Conservation (phyloP, 2,888 invertebrate species). For the Ceraclea dissimilis region DNA sequence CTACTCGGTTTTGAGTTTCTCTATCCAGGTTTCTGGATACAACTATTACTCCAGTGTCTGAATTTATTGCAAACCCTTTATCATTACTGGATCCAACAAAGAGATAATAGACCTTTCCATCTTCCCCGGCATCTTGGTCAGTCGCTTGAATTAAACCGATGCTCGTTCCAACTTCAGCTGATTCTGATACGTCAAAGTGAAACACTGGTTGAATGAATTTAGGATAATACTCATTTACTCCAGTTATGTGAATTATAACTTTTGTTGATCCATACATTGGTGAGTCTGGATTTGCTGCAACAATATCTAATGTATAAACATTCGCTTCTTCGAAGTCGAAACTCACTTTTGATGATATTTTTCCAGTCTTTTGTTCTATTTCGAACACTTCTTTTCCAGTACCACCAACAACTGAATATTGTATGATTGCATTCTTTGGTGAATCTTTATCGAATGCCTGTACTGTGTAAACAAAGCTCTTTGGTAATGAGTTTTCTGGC, state of each 20-base stretch:
- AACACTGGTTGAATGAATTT: constrained; percentile 84
- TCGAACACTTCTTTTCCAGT: constrained; percentile 66
- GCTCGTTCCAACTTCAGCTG: constrained; percentile 74
- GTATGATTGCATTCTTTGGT: constrained; percentile 76
- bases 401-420: constrained; percentile 74
- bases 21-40: constrained; percentile 77
- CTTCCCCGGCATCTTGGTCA: constrained; percentile 81
- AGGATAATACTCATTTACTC: constrained; percentile 84
- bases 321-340: constrained; percentile 86
- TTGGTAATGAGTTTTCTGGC: constrained; percentile 72
- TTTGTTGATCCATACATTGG: constrained; percentile 68
- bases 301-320: constrained; percentile 64
- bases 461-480: constrained; percentile 67
- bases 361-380: constrained; percentile 70
- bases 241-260: constrained; percentile 68
- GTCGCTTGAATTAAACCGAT: constrained; percentile 83
- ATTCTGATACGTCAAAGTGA: constrained; percentile 89
- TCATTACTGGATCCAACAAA: constrained; percentile 90
- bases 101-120: constrained; percentile 84
- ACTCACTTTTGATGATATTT: constrained; percentile 63
- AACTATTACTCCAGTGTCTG: constrained; percentile 74
- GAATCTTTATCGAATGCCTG: constrained; percentile 80
- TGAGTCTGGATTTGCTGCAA: constrained; percentile 83
- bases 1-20: constrained; percentile 83
- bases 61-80: constrained; percentile 79